Base-by-base conservation (phyloP, 2,797 vertebrate genomes). In the Phoxinus dragarum region DNA sequence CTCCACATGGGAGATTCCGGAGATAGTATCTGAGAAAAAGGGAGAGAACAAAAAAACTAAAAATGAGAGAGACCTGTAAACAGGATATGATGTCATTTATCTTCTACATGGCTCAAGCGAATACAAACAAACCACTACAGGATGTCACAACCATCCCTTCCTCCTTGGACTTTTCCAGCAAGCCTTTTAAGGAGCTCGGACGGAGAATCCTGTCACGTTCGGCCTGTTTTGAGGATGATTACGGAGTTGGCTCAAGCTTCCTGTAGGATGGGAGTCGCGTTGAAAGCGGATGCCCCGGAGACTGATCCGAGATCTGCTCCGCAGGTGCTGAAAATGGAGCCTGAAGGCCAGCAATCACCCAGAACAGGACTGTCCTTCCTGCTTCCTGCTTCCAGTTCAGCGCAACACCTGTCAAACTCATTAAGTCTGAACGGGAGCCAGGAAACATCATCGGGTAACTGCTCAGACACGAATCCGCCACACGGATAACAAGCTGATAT, bases 301-400 rank as follows among this genome's bases (percentile, higher is more conserved):
- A 80, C 76, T 49, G 82, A 80, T 77, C 27, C 31, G 75, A 90
- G 87, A 88, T 87, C 81, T 34, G 9, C 44, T 40, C 49, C 44
- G 73, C 90, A 90, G 90, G 88, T 90, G 89, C 82, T 88, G 85
- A 90, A 87, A 89, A 92, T 91, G 91, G 90, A 86, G 88, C 86
- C 84, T 85, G 54, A 89, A 90, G 82, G 73, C 73, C 49, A 80
- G 79, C 74, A 71, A 66, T 87, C 87, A 89, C 84, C 86, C 80
- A 88, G 87, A 90, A 87, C 80, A 64, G 40, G 72, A 89, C 85
- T 87, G 42, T 92, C 88, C 88, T 92, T 94, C 93, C 92, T 93
- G 91, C 49, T 86, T 94, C 92, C 92, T 92, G 90, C 83, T 87
- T 86, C 87, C 88, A 59, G 42, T 80, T 80, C 84, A 80, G 67